A percentile compares a stretch with the other conserved stretches of the same genome.
Conservation (phyloP, 2,797 vertebrate species). For the Scolopax rusticola region DNA sequence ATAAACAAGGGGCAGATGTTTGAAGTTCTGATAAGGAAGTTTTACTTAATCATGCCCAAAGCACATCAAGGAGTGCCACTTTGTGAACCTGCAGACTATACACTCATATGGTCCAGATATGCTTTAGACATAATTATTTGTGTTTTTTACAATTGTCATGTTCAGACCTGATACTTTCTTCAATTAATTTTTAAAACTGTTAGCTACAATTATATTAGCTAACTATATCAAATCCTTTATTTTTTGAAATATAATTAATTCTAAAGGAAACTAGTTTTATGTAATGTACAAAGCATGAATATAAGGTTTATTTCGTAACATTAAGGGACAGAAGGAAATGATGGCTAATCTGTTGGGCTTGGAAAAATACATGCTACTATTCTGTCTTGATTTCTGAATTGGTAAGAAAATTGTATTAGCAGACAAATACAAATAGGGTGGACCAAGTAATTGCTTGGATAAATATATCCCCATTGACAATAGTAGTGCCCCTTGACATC, state of each 20-base stretch:
- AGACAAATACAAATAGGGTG: background rate
- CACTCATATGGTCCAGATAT: conserved; percentile 27
- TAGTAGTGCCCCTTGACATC: background rate
- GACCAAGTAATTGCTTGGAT: background rate
- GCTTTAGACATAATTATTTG: conserved; percentile 10
- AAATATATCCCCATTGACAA: background rate
- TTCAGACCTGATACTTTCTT: conserved; percentile 23
- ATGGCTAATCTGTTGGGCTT: background rate
- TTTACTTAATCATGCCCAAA: conserved; percentile 58
- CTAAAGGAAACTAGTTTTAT: background rate
- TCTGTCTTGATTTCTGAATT: conserved; percentile 19
- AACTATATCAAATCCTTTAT: background rate
- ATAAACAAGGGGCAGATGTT: conserved; percentile 8
- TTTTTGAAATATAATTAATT: conserved; percentile 30
- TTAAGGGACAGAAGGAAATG: background rate
- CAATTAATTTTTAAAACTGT: background rate
- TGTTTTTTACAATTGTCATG: conserved; percentile 3
- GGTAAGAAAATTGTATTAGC: background rate
- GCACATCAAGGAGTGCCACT: background rate
- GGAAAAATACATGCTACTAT: background rate
- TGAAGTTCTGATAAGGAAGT: conserved; percentile 59
- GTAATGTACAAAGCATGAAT: background rate
- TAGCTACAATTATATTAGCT: background rate
- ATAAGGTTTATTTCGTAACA: background rate
- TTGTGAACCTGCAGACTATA: conserved; percentile 22